phyloP scores from a whole-genome alignment of 2,113 vertebrate species.

The Podarcis raffonei region DNA sequence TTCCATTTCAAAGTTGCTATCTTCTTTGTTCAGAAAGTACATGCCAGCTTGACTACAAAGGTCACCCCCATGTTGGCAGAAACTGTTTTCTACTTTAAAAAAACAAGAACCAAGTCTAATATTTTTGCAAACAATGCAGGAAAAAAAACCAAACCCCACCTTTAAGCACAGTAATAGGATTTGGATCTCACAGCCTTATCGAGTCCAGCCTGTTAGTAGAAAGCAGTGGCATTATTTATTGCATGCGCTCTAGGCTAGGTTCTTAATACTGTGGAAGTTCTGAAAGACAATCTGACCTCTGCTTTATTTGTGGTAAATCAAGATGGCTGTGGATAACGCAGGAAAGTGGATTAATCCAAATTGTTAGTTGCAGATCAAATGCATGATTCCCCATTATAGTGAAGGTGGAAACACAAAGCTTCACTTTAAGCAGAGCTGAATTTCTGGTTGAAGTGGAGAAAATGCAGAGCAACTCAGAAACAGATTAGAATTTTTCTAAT shows the following conservation, averaged over 20 bases:
- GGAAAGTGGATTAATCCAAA: constrained; percentile 27
- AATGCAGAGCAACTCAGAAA: too few relatives aligned
- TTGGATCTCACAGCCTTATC: constrained; percentile 22
- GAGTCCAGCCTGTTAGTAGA: neutral
- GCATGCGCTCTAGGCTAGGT: neutral
- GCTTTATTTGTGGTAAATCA: constrained; percentile 39
- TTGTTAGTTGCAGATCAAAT: constrained; percentile 15
- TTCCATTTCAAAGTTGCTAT: constrained; percentile 9
- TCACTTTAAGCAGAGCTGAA: too few relatives aligned
- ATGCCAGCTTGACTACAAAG: neutral
- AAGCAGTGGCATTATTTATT: constrained; percentile 20
- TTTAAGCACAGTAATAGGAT: neutral
- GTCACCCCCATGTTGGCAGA: neutral
- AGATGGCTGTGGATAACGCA: neutral
- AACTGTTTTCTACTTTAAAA: neutral
- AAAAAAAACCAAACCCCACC: neutral
- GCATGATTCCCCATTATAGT: neutral
- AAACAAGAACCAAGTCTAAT: rapidly evolving
- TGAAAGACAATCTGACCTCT: constrained; percentile 30
- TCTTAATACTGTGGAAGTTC: constrained; percentile 26
- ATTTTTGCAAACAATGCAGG: constrained; percentile 17
- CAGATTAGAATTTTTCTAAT: too few relatives aligned
- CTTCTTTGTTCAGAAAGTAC: constrained; percentile 26
- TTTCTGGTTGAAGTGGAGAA: too few relatives aligned
- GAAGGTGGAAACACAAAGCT: too few relatives aligned